Evolutionary conservation across 2,888 invertebrate species (phyloP), one percentile per base, ranked within the genome.

Genomic region (Eugnorisma glareosa): DNA sequence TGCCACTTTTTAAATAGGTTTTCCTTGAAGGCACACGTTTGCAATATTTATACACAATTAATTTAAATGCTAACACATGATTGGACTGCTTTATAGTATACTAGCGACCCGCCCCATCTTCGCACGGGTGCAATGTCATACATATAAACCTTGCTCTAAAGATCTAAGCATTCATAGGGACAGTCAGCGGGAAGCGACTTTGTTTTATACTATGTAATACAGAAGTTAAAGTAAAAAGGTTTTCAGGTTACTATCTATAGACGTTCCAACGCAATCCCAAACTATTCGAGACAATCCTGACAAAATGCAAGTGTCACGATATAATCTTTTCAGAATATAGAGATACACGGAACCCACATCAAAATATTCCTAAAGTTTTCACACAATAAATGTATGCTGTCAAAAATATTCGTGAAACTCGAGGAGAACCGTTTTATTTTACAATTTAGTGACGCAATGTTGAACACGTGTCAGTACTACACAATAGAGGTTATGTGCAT

Each of bases 321-420:
- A 15, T 59, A 21, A 21, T 48, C 11, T n/a, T 28, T 45, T n/a
- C 68, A 57, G 15, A 51, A 54, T 43, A 37, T 51, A 8, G 45
- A 40, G 21, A 69, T 24, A 43, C 28, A 48, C 35, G 18, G 5
- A 24, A 43, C 0, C 5, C 24, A 24, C 3, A 15, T 54, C 15
- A 24, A 43, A 75, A 40, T 75, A 51, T 54, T 1, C 5, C 11
- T 18, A n/a, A 5, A 51, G 15, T 63, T 24, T 75, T 64, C 48
- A 13, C 15, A 10, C 15, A 28, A 64, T 24, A 75, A 70, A 63
- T 69, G n/a, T 40, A 15, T 10, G 8, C 11, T 35, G 6, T 37
- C 40, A 24, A 54, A 80, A 64, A 80, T 54, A 63, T 73, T 51
- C 15, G 3, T 31, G 31, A 6, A 35, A 64, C 18, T 40, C 15